Evolutionary conservation across 2,113 vertebrate genomes (phyloP), one percentile per base, ranked within the genome.

Genomic region (Sphaerodactylus townsendi): DNA sequence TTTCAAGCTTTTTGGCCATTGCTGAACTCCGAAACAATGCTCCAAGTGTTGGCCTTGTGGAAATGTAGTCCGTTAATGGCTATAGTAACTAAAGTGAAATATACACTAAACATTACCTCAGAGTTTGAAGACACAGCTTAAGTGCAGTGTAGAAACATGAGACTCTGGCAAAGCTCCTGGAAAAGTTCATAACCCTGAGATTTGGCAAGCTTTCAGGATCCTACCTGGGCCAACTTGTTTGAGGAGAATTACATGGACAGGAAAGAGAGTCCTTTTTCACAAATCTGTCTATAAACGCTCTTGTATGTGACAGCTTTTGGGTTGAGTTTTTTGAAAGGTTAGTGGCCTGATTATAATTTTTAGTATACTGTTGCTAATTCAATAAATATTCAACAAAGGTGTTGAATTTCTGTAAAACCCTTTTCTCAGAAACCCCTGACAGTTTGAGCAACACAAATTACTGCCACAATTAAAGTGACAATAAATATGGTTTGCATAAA

Each of bases 81-180:
- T 56, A 59, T 80, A 35, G n/a, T 35, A 44, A 85, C 46, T 56
- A 25, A 41, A 74, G 35, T 66, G 56, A 74, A 80, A 74, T 68
- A 19, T 74, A 66, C 80, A 56, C 46, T 85, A 41, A 79, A 80
- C 62, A 71, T 46, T 78, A 56, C 50, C 50, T 84, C 66, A 84
- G 53, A 78, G 21, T 78, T 71, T 85, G 30, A 83, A 76, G 81
- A 41, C 56, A 74, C 35, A 33, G 21, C 71, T 74, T 82, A 82
- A 82, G 59, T 83, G 72, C 72, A 76, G 59, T 30, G 23, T 14
- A 53, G 72, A 81, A 81, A 81, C 50, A 59, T 33, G 81, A 83
- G 46, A 33, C 46, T 76, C 46, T 82, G 70, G 53, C 81, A 68
- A 50, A 13, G 33, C 25, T 75, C 62, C 62, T 69, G 33, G 74